Percentiles rank a stretch among this genome's conserved stretches.
Conservation (phyloP, 1,140 invertebrate species). For the Aphaenogaster ashmeadi region DNA sequence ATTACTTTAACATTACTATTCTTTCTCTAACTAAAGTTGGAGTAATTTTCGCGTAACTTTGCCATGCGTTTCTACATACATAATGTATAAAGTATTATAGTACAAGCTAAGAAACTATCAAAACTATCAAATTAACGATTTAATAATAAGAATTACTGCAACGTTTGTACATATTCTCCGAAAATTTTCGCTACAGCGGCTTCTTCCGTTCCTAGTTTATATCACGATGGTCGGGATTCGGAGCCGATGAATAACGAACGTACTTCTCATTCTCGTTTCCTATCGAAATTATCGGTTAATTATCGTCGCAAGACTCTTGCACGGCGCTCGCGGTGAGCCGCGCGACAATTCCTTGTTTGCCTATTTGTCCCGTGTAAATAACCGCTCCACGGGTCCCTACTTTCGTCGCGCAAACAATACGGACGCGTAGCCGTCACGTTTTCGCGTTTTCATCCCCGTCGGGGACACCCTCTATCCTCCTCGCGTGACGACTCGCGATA, state of each 20-base stretch:
- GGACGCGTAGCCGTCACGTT: constrained; percentile 78
- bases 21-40: neutral
- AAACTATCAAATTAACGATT: neutral
- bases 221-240: neutral
- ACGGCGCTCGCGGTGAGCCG: constrained; percentile 69
- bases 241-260: constrained; percentile 8
- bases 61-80: neutral
- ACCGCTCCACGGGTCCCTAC: constrained; percentile 77
- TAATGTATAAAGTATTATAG: neutral
- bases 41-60: neutral
- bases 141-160: neutral
- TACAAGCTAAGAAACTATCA: neutral
- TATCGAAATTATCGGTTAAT: constrained; percentile 70
- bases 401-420: constrained; percentile 81
- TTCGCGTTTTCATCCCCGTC: constrained; percentile 47
- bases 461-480: constrained; percentile 2
- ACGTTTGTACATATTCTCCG: neutral
- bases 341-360: constrained; percentile 81
- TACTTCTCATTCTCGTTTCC: constrained; percentile 62
- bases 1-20: neutral
- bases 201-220: neutral
- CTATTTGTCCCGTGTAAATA: constrained; percentile 81
- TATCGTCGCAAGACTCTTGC: constrained; percentile 70
- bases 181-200: neutral
- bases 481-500: constrained; percentile 57